phyloP scores from a whole-genome alignment of 2,113 vertebrate species.

The Donacobius atricapilla region DNA sequence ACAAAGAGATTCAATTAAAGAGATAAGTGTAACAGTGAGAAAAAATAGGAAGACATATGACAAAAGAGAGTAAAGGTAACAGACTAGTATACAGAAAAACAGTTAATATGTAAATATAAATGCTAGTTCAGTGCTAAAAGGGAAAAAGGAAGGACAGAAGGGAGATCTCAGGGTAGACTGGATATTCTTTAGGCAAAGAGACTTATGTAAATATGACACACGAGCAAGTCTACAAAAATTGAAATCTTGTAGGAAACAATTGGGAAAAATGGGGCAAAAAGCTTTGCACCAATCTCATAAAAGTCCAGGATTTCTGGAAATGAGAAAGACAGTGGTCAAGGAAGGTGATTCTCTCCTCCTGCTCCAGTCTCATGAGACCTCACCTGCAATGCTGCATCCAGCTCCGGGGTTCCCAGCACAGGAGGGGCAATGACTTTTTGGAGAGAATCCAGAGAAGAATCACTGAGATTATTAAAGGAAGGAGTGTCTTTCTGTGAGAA shows the following conservation, averaged over 20 bases:
- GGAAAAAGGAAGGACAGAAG: background rate
- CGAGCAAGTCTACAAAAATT: background rate
- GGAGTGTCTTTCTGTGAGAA: background rate
- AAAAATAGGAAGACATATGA: background rate
- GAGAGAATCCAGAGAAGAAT: background rate
- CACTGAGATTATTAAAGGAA: background rate
- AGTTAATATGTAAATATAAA: background rate
- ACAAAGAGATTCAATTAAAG: background rate
- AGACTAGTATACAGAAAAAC: background rate
- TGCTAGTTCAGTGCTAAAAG: background rate
- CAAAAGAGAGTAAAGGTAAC: background rate
- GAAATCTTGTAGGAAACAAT: background rate
- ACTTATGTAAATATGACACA: background rate
- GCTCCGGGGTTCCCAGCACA: background rate
- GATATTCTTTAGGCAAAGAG: background rate
- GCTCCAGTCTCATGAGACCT: background rate
- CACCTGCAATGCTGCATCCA: background rate
- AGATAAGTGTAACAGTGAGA: background rate
- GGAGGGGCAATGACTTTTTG: background rate
- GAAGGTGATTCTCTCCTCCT: background rate
- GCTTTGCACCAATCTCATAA: background rate
- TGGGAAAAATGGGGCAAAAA: rapidly evolving
- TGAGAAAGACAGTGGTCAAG: background rate
- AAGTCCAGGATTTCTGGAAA: background rate
- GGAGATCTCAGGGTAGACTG: background rate